These are phyloP conservation scores for Margarornis squamiger DNA, from an alignment of 2,797 vertebrate genomes.

Conservation along the genomic window DNA sequence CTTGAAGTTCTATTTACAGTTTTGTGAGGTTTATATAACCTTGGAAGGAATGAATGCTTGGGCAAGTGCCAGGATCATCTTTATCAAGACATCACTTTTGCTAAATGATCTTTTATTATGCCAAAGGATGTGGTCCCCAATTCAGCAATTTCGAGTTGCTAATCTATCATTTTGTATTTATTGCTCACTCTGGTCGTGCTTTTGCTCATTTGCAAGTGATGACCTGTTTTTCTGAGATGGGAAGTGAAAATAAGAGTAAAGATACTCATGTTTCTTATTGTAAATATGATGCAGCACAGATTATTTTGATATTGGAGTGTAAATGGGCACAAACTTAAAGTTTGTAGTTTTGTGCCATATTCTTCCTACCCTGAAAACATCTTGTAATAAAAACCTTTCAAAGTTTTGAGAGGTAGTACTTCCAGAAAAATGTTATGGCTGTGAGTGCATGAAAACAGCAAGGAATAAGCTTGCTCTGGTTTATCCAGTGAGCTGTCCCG, in stretches of 20 bases:
- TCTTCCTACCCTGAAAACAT: neutral
- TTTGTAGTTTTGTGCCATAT: neutral
- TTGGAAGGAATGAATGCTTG: slow-evolving; percentile 51
- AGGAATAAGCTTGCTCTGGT: neutral
- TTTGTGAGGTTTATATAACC: slow-evolving; percentile 65
- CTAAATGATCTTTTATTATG: slow-evolving; percentile 53
- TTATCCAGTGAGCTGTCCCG: neutral
- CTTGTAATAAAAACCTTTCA: neutral
- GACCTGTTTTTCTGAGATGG: neutral
- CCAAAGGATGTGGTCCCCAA: slow-evolving; percentile 20
- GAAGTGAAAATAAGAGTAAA: neutral
- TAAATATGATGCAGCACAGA: neutral
- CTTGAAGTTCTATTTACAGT: slow-evolving; percentile 63
- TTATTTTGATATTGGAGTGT: neutral
- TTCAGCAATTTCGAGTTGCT: slow-evolving; percentile 10
- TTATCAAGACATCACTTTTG: slow-evolving; percentile 41
- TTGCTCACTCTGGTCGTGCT: neutral
- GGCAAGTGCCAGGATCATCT: slow-evolving; percentile 37
- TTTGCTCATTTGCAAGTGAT: neutral
- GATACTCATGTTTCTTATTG: neutral
- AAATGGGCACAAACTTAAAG: neutral
- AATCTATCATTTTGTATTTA: slow-evolving; percentile 37
- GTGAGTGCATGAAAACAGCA: neutral
- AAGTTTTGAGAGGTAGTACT: neutral
- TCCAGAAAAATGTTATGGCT: neutral